Conservation (phyloP, 2,888 invertebrate species). For the Platynereis dumerilii region DNA sequence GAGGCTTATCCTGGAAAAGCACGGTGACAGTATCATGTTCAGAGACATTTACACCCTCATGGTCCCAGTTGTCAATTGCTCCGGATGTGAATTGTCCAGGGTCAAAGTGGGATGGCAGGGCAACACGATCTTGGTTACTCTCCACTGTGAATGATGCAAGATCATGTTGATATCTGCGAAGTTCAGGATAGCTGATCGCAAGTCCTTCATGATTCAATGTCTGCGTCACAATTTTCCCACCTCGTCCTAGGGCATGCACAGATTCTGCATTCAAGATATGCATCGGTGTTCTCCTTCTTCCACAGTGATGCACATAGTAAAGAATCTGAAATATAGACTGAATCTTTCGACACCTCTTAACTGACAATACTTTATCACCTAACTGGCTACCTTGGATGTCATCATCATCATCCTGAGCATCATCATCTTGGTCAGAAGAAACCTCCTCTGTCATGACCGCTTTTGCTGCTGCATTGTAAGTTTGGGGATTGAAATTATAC, state of each 20-base stretch:
- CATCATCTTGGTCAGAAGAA: neutral
- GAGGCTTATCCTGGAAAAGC: conserved; percentile 7
- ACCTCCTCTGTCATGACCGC: conserved; percentile 10
- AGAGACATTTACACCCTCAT: conserved; percentile 14
- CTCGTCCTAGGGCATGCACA: conserved; percentile 17
- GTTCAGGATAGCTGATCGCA: conserved; percentile 8
- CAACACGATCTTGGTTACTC: too few relatives aligned
- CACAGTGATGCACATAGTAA: conserved; percentile 1
- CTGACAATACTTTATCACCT: too few relatives aligned
- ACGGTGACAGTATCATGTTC: conserved; percentile 20
- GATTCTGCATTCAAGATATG: conserved; percentile 9
- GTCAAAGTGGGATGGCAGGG: conserved; percentile 3
- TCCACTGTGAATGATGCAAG: too few relatives aligned
- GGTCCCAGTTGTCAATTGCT: conserved; percentile 16
- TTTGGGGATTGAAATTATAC: conserved; percentile 17
- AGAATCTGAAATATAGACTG: neutral
- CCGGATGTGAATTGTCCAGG: conserved; percentile 18
- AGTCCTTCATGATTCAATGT: conserved; percentile 13
- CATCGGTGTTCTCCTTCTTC: conserved; percentile 8
- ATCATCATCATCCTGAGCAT: conserved; percentile 5
- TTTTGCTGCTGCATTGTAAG: conserved; percentile 14
- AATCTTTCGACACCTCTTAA: too few relatives aligned
- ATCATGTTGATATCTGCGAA: too few relatives aligned
- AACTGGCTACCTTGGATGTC: neutral
- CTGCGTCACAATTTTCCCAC: conserved; percentile 12